Percentiles rank a stretch among this genome's conserved stretches.
These are phyloP conservation scores for Mesorhabditis spiculigera DNA, from an alignment of 2,888 invertebrate genomes.

Conservation along the genomic window DNA sequence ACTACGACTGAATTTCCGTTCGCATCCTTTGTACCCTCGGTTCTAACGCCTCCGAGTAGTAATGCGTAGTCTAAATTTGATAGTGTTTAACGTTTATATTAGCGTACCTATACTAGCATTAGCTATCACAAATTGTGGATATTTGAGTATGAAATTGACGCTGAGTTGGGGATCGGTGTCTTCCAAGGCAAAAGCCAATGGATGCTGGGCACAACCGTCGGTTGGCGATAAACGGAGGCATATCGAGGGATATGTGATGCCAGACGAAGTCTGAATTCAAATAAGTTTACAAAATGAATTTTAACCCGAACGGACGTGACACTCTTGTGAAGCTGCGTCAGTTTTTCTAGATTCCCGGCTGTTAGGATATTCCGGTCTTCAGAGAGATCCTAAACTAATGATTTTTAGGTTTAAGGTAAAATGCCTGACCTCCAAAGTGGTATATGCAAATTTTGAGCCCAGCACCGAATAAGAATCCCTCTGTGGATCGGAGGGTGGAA, in stretches of 20 bases:
- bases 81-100: slow-evolving; percentile 41
- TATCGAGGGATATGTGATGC: slow-evolving; percentile 15
- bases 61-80: slow-evolving; percentile 49
- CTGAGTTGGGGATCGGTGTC: slow-evolving; percentile 21
- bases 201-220: slow-evolving; percentile 30
- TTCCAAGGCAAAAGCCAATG: slow-evolving; percentile 31
- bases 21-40: slow-evolving; percentile 16
- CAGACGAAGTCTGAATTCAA: slow-evolving; percentile 18
- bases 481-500: slow-evolving; percentile 51
- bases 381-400: slow-evolving; percentile 34
- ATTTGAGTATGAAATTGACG: neutral
- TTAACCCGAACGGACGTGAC: slow-evolving; percentile 28
- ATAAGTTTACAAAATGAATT: neutral
- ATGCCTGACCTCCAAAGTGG: slow-evolving; percentile 15
- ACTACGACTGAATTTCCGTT: slow-evolving; percentile 41
- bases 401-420: neutral
- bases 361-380: slow-evolving; percentile 35
- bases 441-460: slow-evolving; percentile 51
- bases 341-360: slow-evolving; percentile 22
- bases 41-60: slow-evolving; percentile 49
- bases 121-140: slow-evolving; percentile 11
- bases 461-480: slow-evolving; percentile 54
- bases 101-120: slow-evolving; percentile 46
- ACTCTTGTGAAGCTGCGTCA: slow-evolving; percentile 33
- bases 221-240: slow-evolving; percentile 26